Percentiles rank a stretch among this genome's conserved stretches.
These are phyloP conservation scores for Leptestheria dahalacensis DNA, from an alignment of 1,140 invertebrate species.

Conservation along the genomic window DNA sequence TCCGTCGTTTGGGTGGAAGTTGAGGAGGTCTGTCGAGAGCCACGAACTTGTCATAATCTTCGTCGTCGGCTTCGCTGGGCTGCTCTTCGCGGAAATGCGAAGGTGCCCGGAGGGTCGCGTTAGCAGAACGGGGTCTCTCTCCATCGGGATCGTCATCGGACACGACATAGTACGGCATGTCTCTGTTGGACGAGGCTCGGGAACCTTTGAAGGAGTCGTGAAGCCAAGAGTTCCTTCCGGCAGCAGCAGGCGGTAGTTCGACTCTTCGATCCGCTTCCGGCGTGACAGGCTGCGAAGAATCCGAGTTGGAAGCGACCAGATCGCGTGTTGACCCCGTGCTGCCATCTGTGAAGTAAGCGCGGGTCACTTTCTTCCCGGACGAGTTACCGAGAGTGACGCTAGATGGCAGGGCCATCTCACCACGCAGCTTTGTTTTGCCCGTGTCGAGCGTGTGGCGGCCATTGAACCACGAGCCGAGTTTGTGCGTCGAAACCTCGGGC, in stretches of 20 bases:
- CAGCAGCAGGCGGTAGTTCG: background rate
- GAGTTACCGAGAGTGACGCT: constrained; percentile 1
- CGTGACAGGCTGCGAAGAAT: background rate
- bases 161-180: background rate
- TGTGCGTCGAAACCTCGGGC: constrained; percentile 11
- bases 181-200: background rate
- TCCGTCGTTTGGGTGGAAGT: background rate
- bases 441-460: constrained; percentile 12
- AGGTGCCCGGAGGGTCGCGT: background rate
- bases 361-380: background rate
- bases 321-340: constrained; percentile 15
- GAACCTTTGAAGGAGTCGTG: background rate
- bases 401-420: constrained; percentile 7
- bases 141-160: background rate
- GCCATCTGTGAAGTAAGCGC: constrained; percentile 16
- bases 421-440: background rate
- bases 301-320: constrained; percentile 1
- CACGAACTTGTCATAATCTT: background rate
- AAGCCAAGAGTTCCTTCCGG: background rate
- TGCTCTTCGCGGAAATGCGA: background rate
- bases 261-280: background rate
- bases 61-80: background rate
- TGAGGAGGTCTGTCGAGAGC: background rate
- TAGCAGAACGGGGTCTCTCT: background rate
- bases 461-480: constrained; percentile 16